Percentiles rank a stretch among this genome's conserved stretches.
Evolutionary conservation across 2,888 invertebrate species (phyloP).

Genomic region (Amphipoea oculea): DNA sequence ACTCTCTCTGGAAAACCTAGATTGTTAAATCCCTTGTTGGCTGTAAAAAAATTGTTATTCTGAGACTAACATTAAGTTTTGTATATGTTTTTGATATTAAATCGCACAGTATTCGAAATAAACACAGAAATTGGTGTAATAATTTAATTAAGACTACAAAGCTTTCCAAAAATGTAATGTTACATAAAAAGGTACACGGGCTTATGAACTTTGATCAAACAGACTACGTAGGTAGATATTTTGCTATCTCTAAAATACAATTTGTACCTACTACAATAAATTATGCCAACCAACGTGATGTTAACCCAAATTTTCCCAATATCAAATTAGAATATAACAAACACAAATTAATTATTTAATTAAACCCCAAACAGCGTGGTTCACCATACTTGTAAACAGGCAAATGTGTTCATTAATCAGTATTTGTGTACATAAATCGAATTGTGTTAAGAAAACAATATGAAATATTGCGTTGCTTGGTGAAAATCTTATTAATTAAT

Average conservation of each 20-base stretch:
- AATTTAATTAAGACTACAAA: conserved; percentile 7
- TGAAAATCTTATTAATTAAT: conserved; percentile 42
- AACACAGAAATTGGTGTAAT: not conserved
- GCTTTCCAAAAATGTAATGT: not conserved
- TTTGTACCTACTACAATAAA: conserved; percentile 17
- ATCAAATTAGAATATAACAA: conserved; percentile 8
- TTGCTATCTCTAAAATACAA: conserved; percentile 2
- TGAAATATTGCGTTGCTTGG: conserved; percentile 6
- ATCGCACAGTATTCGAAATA: not conserved
- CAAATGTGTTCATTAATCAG: conserved; percentile 16
- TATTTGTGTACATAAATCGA: conserved; percentile 5
- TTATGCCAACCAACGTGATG: not conserved
- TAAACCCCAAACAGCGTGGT: not conserved
- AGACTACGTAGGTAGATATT: not conserved
- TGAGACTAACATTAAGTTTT: not conserved
- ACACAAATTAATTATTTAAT: conserved; percentile 16
- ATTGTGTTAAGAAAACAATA: conserved; percentile 14
- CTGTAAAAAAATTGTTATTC: not conserved
- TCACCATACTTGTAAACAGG: conserved; percentile 2
- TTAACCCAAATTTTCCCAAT: conserved; percentile 8
- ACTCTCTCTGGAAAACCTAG: too few species aligned
- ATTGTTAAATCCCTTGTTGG: conserved; percentile 4
- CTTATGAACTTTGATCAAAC: conserved; percentile 16
- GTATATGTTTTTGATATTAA: not conserved
- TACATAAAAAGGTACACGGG: not conserved